Evolutionary conservation across 1,140 invertebrate genomes (phyloP).

Genomic region (Diorhabda elongata): DNA sequence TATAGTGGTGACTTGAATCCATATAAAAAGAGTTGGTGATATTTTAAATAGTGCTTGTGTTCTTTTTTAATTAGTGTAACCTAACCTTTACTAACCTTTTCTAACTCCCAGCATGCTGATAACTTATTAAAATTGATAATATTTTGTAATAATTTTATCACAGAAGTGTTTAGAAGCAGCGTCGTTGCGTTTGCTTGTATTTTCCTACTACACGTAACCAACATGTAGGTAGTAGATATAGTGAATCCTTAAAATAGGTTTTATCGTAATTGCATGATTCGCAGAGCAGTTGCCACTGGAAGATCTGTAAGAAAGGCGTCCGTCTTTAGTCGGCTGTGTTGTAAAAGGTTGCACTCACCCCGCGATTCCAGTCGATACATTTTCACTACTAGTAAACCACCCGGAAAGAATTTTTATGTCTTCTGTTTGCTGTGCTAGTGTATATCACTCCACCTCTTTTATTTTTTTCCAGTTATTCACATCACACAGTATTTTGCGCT

Average conservation of each 20-base stretch:
- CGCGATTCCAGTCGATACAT: slow-evolving; percentile 4
- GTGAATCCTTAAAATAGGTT: slow-evolving; percentile 1
- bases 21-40: slow-evolving; percentile 42
- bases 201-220: not conserved
- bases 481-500: not conserved
- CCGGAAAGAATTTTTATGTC: slow-evolving; percentile 10
- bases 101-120: slow-evolving; percentile 30
- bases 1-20: not conserved
- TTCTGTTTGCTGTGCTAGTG: not conserved
- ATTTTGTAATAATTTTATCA: not conserved
- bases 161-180: not conserved
- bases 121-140: not conserved
- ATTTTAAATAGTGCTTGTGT: slow-evolving; percentile 42
- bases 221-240: slow-evolving; percentile 18
- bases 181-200: not conserved
- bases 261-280: slow-evolving; percentile 33
- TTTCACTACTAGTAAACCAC: slow-evolving; percentile 8
- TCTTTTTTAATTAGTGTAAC: slow-evolving; percentile 21
- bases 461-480: not conserved
- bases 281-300: slow-evolving; percentile 16
- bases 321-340: slow-evolving; percentile 44
- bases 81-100: slow-evolving; percentile 21
- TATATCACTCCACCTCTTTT: not conserved
- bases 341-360: slow-evolving; percentile 43
- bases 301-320: slow-evolving; percentile 26